Evolutionary conservation across 2,113 vertebrate species (phyloP).

Genomic region (Chaetodon trifascialis): DNA sequence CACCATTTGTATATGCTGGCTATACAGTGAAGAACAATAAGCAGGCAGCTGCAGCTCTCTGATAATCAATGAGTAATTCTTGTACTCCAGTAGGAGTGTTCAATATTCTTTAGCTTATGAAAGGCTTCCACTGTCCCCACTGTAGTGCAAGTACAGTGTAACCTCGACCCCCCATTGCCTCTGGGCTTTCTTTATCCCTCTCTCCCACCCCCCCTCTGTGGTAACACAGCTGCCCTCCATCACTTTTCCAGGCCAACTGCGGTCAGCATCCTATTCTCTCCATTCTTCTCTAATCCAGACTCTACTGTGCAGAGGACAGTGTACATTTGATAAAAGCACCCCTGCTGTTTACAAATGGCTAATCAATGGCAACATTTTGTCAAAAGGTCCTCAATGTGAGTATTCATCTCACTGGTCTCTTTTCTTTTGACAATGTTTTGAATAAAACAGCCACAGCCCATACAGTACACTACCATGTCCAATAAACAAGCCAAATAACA

Average conservation of each 20-base stretch:
- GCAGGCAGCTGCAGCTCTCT: not conserved
- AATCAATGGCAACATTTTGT: conserved; percentile 76
- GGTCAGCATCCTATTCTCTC: conserved; percentile 38
- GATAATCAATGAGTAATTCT: conserved; percentile 36
- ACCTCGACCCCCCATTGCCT: conserved; percentile 16
- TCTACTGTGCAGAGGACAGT: conserved; percentile 61
- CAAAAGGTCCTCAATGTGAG: conserved; percentile 36
- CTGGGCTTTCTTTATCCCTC: conserved; percentile 25
- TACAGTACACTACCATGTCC: not conserved
- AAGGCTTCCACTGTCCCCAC: conserved; percentile 36
- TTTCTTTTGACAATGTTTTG: not conserved
- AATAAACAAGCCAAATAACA: conserved; percentile 16
- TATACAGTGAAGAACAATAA: not conserved
- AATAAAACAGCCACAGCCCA: not conserved
- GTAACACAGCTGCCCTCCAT: conserved; percentile 49
- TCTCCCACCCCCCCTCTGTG: conserved; percentile 1
- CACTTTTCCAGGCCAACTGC: conserved; percentile 46
- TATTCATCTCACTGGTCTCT: conserved; percentile 15
- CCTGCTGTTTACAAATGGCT: conserved; percentile 73
- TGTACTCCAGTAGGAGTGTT: conserved; percentile 7
- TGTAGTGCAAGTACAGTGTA: conserved; percentile 11
- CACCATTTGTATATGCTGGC: not conserved
- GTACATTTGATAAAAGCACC: conserved; percentile 68
- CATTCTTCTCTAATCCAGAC: conserved; percentile 54
- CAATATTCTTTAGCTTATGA: conserved; percentile 22